Base-by-base conservation (phyloP, 2,797 vertebrate genomes). In the Oryzias dopingdopingensis region DNA sequence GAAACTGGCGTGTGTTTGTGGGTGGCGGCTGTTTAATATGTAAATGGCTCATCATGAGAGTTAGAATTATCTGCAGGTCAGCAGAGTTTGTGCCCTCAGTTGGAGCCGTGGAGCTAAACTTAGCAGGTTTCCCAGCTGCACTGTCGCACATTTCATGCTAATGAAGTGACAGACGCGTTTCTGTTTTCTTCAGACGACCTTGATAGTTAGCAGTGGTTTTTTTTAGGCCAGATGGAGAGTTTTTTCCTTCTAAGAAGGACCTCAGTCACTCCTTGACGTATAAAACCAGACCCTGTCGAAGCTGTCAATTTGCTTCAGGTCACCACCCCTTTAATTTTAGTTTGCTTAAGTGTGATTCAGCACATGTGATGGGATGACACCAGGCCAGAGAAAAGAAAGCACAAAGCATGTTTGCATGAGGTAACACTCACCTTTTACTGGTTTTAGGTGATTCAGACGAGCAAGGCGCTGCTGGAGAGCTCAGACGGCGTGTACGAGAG, bases 361-460 rank as follows among this genome's bases (percentile, higher is more conserved):
- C 57, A 23, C 56, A 76, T 75, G 59, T 65, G 59, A 37, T 37
- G 32, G 32, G 32, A 37, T 37, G 32, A 37, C 32, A 12, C 10
- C 32, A 13, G 10, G 32, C 32, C 32, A 37, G 32, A 4, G 32
- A 37, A 37, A 37, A 22, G 20, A 22, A 22, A 22, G 20, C 20
- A 22, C 20, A 22, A 22, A 37, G 32, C 32, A 37, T 37, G 32
- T 13, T 37, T 37, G 32, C 32, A 13, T 10, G 12, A 10, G 12
- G 32, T 37, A 37, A 37, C 10, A 12, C 32, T 37, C 1, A 37
- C 12, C 32, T 37, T 37, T 75, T 37, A 71, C 59, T 60, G 26
- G 8, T 52, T 62, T 42, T 90, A 99, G 97, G 96, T 99, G 93
- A 95, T 99, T 83, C 95, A 97, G 88, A 94, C 93, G 63, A 94